Evolutionary conservation across 2,797 vertebrate genomes (phyloP).

Genomic region (Pantherophis vulpinus): DNA sequence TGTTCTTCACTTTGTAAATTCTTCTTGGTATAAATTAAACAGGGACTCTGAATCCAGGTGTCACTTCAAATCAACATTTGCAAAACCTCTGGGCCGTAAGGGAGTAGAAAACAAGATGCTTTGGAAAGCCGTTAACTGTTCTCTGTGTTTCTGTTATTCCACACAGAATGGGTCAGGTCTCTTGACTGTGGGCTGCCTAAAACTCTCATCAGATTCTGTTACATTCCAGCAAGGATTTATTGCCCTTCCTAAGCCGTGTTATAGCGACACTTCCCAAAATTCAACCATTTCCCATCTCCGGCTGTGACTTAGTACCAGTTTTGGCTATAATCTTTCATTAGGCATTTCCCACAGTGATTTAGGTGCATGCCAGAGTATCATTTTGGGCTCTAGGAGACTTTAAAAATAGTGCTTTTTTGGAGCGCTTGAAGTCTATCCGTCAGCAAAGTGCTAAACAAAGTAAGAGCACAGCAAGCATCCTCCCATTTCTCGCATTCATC

Average conservation of each 20-base stretch:
- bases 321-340: not conserved
- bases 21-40: not conserved
- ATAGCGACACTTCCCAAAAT: not conserved
- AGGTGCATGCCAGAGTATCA: not conserved
- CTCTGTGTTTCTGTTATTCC: not conserved
- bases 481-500: not conserved
- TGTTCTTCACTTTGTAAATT: not conserved
- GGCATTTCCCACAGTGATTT: not conserved
- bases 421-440: not conserved
- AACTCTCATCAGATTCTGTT: not conserved
- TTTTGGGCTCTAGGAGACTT: not conserved
- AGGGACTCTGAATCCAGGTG: not conserved
- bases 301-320: not conserved
- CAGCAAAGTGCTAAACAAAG: not conserved
- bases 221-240: not conserved
- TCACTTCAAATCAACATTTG: not conserved
- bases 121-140: not conserved
- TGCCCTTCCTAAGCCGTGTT: not conserved
- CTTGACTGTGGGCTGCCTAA: not conserved
- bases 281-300: not conserved
- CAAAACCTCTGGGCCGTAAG: not conserved
- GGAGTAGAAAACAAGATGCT: not conserved
- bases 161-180: not conserved
- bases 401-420: not conserved
- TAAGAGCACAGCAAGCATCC: not conserved